phyloP scores from a whole-genome alignment of 2,888 invertebrate species.

The Drosophila lacicola region DNA sequence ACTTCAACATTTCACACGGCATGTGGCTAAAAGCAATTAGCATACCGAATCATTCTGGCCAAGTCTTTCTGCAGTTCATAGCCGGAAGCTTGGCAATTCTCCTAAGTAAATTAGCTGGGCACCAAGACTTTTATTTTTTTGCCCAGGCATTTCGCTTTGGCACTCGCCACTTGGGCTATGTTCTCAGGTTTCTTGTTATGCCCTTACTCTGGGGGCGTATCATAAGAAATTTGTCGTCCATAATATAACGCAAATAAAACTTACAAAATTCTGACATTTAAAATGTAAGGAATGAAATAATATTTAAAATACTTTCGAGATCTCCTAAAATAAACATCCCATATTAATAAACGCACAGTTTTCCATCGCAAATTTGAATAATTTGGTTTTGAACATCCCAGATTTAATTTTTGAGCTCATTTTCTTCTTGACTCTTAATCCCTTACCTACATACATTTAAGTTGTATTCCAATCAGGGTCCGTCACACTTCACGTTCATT shows the following conservation, averaged over 20 bases:
- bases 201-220: neutral
- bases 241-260: too few species aligned
- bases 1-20: conserved; percentile 19
- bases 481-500: neutral
- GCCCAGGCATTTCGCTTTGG: conserved; percentile 26
- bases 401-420: too few species aligned
- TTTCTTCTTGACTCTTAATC: too few species aligned
- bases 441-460: neutral
- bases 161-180: conserved; percentile 20
- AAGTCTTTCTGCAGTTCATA: conserved; percentile 13
- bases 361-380: too few species aligned
- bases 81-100: conserved; percentile 44
- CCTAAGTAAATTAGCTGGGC: conserved; percentile 29
- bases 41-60: conserved; percentile 38
- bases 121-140: conserved; percentile 21
- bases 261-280: too few species aligned
- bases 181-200: conserved; percentile 10
- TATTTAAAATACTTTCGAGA: too few species aligned
- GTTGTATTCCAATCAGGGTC: neutral
- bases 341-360: too few species aligned
- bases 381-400: too few species aligned
- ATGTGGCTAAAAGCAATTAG: conserved; percentile 41
- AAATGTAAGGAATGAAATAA: too few species aligned
- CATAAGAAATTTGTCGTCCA: too few species aligned
- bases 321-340: too few species aligned